phyloP scores from a whole-genome alignment of 2,113 vertebrate species.

The Oceanites oceanicus region DNA sequence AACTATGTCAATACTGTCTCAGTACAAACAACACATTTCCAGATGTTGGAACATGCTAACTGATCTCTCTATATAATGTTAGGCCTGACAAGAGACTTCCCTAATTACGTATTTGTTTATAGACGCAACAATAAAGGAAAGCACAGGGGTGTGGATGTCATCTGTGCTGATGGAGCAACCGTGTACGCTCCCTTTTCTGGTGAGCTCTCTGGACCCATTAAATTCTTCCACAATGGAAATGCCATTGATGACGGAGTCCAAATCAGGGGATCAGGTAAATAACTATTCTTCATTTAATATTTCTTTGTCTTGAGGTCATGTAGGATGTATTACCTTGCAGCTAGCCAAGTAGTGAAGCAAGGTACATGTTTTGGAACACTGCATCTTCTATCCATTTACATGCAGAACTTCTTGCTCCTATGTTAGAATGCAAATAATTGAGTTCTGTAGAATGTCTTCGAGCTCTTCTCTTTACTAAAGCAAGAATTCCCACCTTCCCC shows the following conservation, averaged over 20 bases:
- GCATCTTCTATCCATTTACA: background rate
- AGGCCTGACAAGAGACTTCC: background rate
- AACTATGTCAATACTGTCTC: background rate
- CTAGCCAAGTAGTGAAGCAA: background rate
- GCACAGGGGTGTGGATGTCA: conserved; percentile 73
- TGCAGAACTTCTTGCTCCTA: background rate
- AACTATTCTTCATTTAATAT: background rate
- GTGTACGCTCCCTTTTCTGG: conserved; percentile 79
- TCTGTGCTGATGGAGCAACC: conserved; percentile 71
- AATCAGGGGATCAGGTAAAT: conserved; percentile 68
- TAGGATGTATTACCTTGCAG: background rate
- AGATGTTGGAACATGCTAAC: accelerated
- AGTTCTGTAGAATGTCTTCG: background rate
- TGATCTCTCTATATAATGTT: accelerated
- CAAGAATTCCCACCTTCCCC: background rate
- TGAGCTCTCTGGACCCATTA: conserved; percentile 57
- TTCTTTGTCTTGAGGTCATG: background rate
- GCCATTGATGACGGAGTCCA: conserved; percentile 77
- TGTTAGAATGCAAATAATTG: background rate
- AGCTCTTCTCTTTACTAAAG: background rate
- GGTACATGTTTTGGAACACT: background rate
- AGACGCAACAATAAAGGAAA: background rate
- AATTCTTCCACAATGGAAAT: conserved; percentile 64
- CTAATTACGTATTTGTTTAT: background rate
- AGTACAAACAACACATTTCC: background rate